phyloP scores from a whole-genome alignment of 2,113 vertebrate species.

The Oophaga pumilio region DNA sequence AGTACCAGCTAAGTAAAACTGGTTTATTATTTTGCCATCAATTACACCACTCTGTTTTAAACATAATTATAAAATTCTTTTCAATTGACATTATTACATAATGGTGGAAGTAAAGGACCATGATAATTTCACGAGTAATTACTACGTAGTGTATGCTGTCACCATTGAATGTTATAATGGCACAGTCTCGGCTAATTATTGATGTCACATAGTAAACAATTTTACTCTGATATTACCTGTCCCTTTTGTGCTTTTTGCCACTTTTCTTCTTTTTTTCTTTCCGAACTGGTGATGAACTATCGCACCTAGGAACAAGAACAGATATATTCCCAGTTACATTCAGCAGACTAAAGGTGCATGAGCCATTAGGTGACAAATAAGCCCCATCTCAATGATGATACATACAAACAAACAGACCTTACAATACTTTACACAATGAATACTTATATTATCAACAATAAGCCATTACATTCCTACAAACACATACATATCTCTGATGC shows the following conservation, averaged over 20 bases:
- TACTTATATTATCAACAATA: too few species aligned
- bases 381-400: background rate
- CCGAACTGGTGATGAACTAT: constrained; percentile 87
- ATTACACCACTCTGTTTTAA: background rate
- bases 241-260: constrained; percentile 90
- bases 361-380: background rate
- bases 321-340: constrained; percentile 5
- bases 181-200: background rate
- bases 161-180: background rate
- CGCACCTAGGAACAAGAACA: constrained; percentile 73
- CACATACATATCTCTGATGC: too few species aligned
- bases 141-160: background rate
- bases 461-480: too few species aligned
- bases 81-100: background rate
- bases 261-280: constrained; percentile 92
- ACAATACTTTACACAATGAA: background rate
- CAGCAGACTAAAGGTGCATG: too few species aligned
- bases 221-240: constrained; percentile 76
- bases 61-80: background rate
- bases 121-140: background rate
- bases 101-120: too few species aligned
- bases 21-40: background rate
- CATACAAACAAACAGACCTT: background rate
- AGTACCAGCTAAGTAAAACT: background rate
- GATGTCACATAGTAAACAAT: background rate